These are phyloP conservation scores for Palythoa grandiflora DNA, from an alignment of 92 coral and sea anemone genomes.

Conservation along the genomic window DNA sequence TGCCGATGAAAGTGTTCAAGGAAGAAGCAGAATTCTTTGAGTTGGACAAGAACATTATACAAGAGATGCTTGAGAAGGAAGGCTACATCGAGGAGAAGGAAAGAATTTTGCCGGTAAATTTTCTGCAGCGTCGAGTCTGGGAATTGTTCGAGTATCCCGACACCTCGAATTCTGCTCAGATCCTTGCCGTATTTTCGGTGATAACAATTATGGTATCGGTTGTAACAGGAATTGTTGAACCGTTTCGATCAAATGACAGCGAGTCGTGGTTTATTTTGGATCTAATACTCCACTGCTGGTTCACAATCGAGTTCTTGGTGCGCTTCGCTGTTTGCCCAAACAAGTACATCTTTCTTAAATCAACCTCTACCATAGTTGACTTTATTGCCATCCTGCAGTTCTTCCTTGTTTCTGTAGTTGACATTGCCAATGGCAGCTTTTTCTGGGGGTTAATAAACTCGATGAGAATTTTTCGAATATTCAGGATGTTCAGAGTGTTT, in stretches of 20 bases:
- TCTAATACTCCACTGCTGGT: slow-evolving; percentile 76
- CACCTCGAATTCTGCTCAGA: slow-evolving; percentile 79
- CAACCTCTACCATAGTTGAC: slow-evolving; percentile 71
- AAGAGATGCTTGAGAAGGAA: slow-evolving; percentile 80
- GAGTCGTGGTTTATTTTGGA: slow-evolving; percentile 77
- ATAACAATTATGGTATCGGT: slow-evolving; percentile 80
- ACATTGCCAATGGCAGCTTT: slow-evolving; percentile 55
- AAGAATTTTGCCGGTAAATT: slow-evolving; percentile 68
- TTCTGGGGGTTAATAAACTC: slow-evolving; percentile 52
- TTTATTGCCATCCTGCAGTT: slow-evolving; percentile 77
- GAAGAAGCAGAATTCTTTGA: slow-evolving; percentile 92
- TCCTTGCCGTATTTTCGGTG: slow-evolving; percentile 82
- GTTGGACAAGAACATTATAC: slow-evolving; percentile 83
- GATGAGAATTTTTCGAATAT: background rate
- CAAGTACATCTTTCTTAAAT: slow-evolving; percentile 65
- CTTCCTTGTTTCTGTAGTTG: slow-evolving; percentile 57
- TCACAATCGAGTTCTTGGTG: slow-evolving; percentile 71
- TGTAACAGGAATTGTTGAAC: slow-evolving; percentile 68
- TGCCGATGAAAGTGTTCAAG: slow-evolving; percentile 88
- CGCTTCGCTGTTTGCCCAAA: slow-evolving; percentile 73
- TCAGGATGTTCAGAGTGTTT: slow-evolving; percentile 18
- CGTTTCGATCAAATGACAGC: slow-evolving; percentile 49
- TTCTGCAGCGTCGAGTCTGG: slow-evolving; percentile 82
- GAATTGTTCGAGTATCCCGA: slow-evolving; percentile 90
- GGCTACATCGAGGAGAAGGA: slow-evolving; percentile 76